Evolutionary conservation across 2,888 invertebrate genomes (phyloP).

Genomic region (Aleiodes alternator): DNA sequence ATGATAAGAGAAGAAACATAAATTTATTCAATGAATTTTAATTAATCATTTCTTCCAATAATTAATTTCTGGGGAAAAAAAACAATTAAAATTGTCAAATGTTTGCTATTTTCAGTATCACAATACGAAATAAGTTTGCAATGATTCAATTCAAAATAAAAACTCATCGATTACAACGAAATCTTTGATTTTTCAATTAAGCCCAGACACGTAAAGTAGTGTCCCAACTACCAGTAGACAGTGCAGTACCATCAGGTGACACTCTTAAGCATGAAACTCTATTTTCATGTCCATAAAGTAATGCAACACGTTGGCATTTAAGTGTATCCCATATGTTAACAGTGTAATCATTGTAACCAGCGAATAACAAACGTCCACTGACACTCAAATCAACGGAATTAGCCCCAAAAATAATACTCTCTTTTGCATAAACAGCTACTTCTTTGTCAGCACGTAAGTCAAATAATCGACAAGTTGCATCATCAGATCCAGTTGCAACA

Average conservation of each 20-base stretch:
- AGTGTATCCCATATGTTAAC: constrained; percentile 99
- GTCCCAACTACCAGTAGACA: constrained; percentile 99
- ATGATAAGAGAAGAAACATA: no score
- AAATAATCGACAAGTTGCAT: constrained; percentile 97
- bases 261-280: constrained; percentile 93
- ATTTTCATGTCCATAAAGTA: constrained; percentile 97
- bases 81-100: no score
- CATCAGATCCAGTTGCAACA: constrained; percentile 98
- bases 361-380: constrained; percentile 95
- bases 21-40: no score
- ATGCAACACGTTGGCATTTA: constrained; percentile 92
- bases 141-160: not conserved
- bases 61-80: no score
- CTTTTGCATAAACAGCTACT: constrained; percentile 96
- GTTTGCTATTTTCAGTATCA: no score
- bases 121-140: not conserved
- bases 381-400: constrained; percentile 98
- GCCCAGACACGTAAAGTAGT: constrained; percentile 87
- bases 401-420: constrained; percentile 97
- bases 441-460: constrained; percentile 98
- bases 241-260: constrained; percentile 97
- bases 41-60: no score
- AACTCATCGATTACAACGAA: not conserved
- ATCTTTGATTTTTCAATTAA: constrained; percentile 52
- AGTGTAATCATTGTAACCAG: constrained; percentile 99